Evolutionary conservation across 2,113 vertebrate species (phyloP).

Genomic region (Lepidiolamprologus cunningtoni): DNA sequence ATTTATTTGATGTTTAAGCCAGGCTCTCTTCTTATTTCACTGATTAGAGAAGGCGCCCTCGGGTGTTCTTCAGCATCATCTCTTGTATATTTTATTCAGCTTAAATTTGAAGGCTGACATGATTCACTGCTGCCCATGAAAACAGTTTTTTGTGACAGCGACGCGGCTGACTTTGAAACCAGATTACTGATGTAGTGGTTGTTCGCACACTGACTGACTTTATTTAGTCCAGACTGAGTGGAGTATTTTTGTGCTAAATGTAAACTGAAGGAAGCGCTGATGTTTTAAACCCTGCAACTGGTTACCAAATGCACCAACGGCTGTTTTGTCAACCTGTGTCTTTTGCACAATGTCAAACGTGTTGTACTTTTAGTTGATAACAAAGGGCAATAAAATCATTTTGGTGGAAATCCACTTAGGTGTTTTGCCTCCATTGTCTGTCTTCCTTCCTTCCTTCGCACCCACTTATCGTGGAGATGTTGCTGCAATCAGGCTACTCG

Average conservation of each 20-base stretch:
- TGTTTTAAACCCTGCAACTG: background rate
- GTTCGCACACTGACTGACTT: background rate
- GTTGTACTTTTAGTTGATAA: background rate
- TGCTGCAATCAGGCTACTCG: background rate
- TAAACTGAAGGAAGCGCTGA: background rate
- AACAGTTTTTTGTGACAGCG: background rate
- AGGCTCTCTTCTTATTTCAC: background rate
- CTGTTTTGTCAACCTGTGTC: background rate
- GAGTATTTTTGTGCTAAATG: background rate
- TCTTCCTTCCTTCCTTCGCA: background rate
- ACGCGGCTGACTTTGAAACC: background rate
- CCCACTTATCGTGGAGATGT: background rate
- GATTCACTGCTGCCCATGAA: background rate
- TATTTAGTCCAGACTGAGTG: background rate
- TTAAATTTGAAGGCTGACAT: background rate
- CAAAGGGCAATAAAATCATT: slow-evolving; percentile 30
- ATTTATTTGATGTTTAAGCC: background rate
- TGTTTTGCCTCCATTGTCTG: background rate
- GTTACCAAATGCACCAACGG: background rate
- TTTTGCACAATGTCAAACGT: slow-evolving; percentile 10
- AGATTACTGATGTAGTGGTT: background rate
- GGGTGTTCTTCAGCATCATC: background rate
- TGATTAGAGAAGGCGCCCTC: background rate
- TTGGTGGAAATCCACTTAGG: background rate
- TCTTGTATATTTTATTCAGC: background rate